These are phyloP conservation scores for Trissolcus japonicus DNA, from an alignment of 2,888 invertebrate genomes.

Conservation along the genomic window DNA sequence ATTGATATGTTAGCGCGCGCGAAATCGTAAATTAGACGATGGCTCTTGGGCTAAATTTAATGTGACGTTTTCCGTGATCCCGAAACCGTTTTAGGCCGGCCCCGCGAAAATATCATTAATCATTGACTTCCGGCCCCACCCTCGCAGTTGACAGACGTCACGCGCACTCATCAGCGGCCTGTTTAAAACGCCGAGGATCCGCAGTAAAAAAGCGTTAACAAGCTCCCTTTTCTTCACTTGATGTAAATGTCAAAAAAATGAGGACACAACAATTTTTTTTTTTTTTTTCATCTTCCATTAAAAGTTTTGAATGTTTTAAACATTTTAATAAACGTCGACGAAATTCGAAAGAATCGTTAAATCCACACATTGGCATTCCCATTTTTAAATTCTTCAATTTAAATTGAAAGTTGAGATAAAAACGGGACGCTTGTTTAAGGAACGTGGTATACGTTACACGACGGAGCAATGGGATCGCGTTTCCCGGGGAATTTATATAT, in stretches of 20 bases:
- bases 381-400: too few species aligned
- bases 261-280: background rate
- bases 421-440: constrained; percentile 6
- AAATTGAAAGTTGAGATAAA: too few species aligned
- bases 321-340: too few species aligned
- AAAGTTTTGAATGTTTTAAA: too few species aligned
- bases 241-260: too few species aligned
- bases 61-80: constrained; percentile 45
- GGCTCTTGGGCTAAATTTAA: constrained; percentile 42
- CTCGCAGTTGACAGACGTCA: constrained; percentile 53
- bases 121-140: constrained; percentile 52
- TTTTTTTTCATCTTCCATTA: background rate
- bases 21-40: constrained; percentile 40
- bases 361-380: too few species aligned
- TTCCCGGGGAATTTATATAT: constrained; percentile 39
- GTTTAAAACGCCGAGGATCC: constrained; percentile 40
- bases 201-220: constrained; percentile 51
- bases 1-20: constrained; percentile 34
- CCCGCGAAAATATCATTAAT: constrained; percentile 55
- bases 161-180: constrained; percentile 50
- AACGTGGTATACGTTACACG: constrained; percentile 33
- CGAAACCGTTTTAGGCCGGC: constrained; percentile 41
- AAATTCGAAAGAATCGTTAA: too few species aligned
- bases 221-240: constrained; percentile 21
- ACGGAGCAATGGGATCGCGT: constrained; percentile 37